Conservation (phyloP, 1,140 invertebrate species). For the Zaprionus taronus region DNA sequence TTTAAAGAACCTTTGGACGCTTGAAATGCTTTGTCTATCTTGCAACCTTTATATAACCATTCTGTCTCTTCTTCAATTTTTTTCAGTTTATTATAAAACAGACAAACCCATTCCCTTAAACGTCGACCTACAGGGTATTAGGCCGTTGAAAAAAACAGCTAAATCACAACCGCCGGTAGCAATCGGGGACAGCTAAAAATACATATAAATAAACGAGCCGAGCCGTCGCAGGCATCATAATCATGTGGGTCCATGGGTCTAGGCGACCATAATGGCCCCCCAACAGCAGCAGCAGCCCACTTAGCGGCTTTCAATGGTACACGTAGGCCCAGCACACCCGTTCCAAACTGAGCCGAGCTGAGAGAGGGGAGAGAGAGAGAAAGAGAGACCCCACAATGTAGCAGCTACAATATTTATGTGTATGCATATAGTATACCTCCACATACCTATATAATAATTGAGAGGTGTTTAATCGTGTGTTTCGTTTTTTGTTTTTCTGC, state of each 20-base stretch:
- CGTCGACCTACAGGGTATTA: constrained; percentile 7
- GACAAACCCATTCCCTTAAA: not conserved
- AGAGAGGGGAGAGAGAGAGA: not conserved
- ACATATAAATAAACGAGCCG: constrained; percentile 20
- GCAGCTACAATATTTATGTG: constrained; percentile 1
- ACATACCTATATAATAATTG: constrained; percentile 62
- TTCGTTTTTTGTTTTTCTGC: constrained; percentile 74
- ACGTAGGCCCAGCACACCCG: constrained; percentile 29
- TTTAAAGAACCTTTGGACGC: too few species aligned
- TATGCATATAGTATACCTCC: constrained; percentile 3
- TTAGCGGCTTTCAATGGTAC: constrained; percentile 64
- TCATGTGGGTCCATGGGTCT: constrained; percentile 64
- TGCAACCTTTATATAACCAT: too few species aligned
- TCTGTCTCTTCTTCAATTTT: not conserved
- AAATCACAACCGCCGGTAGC: constrained; percentile 47
- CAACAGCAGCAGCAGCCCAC: constrained; percentile 50
- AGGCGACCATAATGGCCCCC: constrained; percentile 35
- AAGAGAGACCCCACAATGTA: constrained; percentile 22
- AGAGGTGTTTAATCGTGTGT: constrained; percentile 84
- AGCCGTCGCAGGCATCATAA: constrained; percentile 66
- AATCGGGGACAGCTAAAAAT: constrained; percentile 39
- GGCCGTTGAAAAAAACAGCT: constrained; percentile 43
- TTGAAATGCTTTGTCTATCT: too few species aligned
- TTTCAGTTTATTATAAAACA: not conserved
- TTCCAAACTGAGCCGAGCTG: not conserved